A percentile compares a stretch with the other conserved stretches of the same genome.
Conservation (phyloP, 2,888 invertebrate genomes). For the Cheilosia grossa region DNA sequence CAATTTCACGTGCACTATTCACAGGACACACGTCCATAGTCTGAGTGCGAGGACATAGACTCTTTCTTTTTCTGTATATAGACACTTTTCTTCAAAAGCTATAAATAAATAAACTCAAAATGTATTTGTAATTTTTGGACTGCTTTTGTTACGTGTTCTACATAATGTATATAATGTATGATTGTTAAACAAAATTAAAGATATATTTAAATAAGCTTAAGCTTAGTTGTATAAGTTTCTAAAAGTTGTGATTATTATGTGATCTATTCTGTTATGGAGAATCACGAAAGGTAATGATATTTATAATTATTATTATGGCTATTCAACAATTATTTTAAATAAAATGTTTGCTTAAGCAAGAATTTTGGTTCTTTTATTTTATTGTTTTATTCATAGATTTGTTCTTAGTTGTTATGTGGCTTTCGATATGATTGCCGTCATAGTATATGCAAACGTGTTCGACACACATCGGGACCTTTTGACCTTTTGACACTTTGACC, state of each 20-base stretch:
- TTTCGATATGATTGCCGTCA: no score
- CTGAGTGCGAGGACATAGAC: slow-evolving; percentile 26
- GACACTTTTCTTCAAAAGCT: neutral
- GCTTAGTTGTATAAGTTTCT: slow-evolving; percentile 61
- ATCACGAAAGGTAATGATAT: slow-evolving; percentile 64
- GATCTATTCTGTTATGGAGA: slow-evolving; percentile 53
- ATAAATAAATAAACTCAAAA: slow-evolving; percentile 22
- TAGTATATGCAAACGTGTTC: no score
- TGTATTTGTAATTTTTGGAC: slow-evolving; percentile 60
- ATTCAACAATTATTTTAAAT: slow-evolving; percentile 45
- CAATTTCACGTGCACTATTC: slow-evolving; percentile 63
- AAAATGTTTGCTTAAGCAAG: slow-evolving; percentile 53
- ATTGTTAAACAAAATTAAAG: slow-evolving; percentile 37
- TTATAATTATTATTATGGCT: slow-evolving; percentile 51
- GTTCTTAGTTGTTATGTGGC: neutral
- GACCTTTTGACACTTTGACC: no score
- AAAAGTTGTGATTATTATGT: slow-evolving; percentile 74
- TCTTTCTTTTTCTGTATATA: slow-evolving; percentile 5
- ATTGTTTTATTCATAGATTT: neutral
- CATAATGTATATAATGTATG: slow-evolving; percentile 56
- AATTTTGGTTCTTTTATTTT: neutral
- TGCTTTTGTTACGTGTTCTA: slow-evolving; percentile 67
- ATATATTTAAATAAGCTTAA: slow-evolving; percentile 19
- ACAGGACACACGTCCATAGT: slow-evolving; percentile 55
- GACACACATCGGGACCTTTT: no score